Base-by-base conservation (phyloP, 1,140 invertebrate genomes). In the Heliconius congener region DNA sequence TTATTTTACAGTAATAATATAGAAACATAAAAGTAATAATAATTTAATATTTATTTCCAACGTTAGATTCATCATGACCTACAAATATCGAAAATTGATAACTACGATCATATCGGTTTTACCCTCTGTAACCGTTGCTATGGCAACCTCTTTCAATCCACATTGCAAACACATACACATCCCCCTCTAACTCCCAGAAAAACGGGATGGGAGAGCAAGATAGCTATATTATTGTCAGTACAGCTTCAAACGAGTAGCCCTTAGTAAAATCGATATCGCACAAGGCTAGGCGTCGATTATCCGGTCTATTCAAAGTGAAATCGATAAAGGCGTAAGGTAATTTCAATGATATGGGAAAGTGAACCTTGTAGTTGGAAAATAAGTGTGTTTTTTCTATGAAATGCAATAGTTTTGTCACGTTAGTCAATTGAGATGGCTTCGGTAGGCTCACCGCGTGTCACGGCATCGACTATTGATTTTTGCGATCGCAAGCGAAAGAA, bases 261-360 rank as follows among this genome's bases (percentile, higher is more conserved):
- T 85, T 83, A 84, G 84, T 88, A 94, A 94, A 93, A 94, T 94
- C 93, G 93, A 94, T 94, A 94, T 94, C 91, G 91, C 91, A 92
- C 93, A 93, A 94, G 93, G 93, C 91, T 93, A 90, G 88, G 86
- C 91, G 93, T 94, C 93, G 93, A 94, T 94, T 94, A 94, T 93
- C 90, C 89, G 91, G 85, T 92, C 86, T 90, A 84, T 86, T 83
- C 79, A 76, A 73, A 73, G 71, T 82, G 74, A 90, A 81, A 37
- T 82, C 18, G 0, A 3, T 50, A 23, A 3, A 6, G 27, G 27
- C 60, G 60, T 30, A 66, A 66, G 60, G 11, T 9, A 5, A 30
- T 30, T 66, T 66, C 13, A 30, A 30, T 13, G 2, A 30, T 30
- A 66, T 27, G 13, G 27, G 11, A 66, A 66, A 66, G 1, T 27